Evolutionary conservation across 2,888 invertebrate species (phyloP).

Genomic region (Luperina testacea): DNA sequence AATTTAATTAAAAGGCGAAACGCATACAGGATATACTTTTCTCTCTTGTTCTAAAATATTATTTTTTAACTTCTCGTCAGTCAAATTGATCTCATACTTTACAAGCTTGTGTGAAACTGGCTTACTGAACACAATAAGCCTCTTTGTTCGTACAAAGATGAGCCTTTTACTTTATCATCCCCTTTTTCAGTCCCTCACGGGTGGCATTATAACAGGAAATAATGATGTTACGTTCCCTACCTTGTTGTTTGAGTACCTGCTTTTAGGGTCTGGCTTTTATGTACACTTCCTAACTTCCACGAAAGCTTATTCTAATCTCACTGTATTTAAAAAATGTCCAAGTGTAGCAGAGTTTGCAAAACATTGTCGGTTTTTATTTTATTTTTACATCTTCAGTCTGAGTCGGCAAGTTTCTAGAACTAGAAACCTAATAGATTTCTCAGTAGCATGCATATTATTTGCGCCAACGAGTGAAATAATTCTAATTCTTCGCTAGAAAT

Average conservation of each 20-base stretch:
- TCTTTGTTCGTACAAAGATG: conserved; percentile 79
- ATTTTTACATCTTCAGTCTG: not conserved
- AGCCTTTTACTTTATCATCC: conserved; percentile 80
- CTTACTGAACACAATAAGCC: conserved; percentile 80
- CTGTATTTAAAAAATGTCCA: not conserved
- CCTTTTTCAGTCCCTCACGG: conserved; percentile 72
- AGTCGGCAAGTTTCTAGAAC: conserved; percentile 5
- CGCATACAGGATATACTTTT: not conserved
- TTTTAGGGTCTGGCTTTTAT: conserved; percentile 56
- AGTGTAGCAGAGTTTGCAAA: not conserved
- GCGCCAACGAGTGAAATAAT: conserved; percentile 17
- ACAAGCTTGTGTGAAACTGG: conserved; percentile 76
- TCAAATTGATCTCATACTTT: conserved; percentile 48
- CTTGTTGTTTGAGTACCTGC: conserved; percentile 59
- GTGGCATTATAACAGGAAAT: conserved; percentile 79
- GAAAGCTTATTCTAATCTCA: conserved; percentile 29
- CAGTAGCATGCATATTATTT: conserved; percentile 21
- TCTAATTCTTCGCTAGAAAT: conserved; percentile 34
- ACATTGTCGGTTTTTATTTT: not conserved
- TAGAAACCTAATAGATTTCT: conserved; percentile 22
- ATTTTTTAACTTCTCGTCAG: conserved; percentile 17
- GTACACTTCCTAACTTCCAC: conserved; percentile 42
- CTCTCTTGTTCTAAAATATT: conserved; percentile 9
- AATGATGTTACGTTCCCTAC: conserved; percentile 76
- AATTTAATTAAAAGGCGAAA: not conserved